Percentiles rank a stretch among this genome's conserved stretches.
Evolutionary conservation across 2,113 vertebrate genomes (phyloP).

Genomic region (Platysternon megacephalum): DNA sequence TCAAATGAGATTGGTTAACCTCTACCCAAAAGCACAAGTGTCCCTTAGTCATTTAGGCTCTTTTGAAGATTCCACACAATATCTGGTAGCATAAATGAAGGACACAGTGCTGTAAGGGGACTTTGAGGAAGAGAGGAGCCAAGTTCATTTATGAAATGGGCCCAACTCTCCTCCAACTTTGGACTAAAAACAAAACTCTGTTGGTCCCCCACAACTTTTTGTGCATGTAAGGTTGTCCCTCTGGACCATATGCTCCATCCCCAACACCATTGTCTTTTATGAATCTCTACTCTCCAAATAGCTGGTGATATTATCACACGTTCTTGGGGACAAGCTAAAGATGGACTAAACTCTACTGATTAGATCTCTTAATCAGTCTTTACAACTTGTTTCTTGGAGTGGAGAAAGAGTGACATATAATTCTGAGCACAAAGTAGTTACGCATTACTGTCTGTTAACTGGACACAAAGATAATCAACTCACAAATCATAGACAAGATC

Average conservation of each 20-base stretch:
- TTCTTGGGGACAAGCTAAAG: background rate
- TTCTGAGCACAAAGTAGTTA: slow-evolving; percentile 10
- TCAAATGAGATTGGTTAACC: background rate
- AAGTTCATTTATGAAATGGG: background rate
- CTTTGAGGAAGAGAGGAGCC: background rate
- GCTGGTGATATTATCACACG: background rate
- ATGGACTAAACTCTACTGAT: background rate
- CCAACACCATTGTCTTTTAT: background rate
- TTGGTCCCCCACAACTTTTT: background rate
- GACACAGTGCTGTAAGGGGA: background rate
- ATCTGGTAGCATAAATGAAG: background rate
- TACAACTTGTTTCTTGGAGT: background rate
- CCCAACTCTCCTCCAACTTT: background rate
- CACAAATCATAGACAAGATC: slow-evolving; percentile 9
- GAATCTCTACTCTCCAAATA: background rate
- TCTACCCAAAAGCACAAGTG: background rate
- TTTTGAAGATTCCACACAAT: background rate
- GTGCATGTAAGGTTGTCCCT: too few relatives aligned
- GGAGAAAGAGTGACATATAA: background rate
- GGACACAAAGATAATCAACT: background rate
- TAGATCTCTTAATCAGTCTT: slow-evolving; percentile 15
- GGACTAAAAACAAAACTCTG: background rate
- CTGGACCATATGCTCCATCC: background rate
- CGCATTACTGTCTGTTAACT: background rate
- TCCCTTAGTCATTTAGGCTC: background rate